Percentiles rank a stretch among this genome's conserved stretches.
phyloP scores from a whole-genome alignment of 2,797 vertebrate species.

The Carcharodon carcharias region DNA sequence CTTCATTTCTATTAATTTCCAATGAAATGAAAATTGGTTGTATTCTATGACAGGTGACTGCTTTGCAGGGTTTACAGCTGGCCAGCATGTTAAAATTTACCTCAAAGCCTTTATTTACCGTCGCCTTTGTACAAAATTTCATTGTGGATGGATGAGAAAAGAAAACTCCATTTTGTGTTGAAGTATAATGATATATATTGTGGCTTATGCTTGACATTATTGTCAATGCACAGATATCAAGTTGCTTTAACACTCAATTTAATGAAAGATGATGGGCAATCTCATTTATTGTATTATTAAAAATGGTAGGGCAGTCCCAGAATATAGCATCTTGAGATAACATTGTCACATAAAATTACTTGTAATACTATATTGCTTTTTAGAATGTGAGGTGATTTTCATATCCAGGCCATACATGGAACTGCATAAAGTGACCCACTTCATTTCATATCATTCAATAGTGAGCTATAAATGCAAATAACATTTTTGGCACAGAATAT shows the following conservation, averaged over 20 bases:
- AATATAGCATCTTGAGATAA: not conserved
- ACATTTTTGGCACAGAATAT: not conserved
- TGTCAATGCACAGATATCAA: not conserved
- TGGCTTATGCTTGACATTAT: not conserved
- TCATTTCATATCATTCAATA: not conserved
- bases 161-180: not conserved
- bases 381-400: not conserved
- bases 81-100: not conserved
- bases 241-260: not conserved
- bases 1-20: not conserved
- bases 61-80: not conserved
- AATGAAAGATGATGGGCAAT: not conserved
- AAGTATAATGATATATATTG: not conserved
- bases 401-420: not conserved
- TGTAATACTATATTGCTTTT: not conserved
- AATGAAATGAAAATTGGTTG: not conserved
- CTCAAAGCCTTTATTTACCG: not conserved
- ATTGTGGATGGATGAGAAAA: not conserved
- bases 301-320: not conserved
- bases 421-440: not conserved
- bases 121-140: not conserved
- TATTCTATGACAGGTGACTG: not conserved
- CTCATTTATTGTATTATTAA: not conserved
- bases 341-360: not conserved
- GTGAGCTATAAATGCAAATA: not conserved